Conservation (phyloP, 2,888 invertebrate genomes). For the Agrotis puta region DNA sequence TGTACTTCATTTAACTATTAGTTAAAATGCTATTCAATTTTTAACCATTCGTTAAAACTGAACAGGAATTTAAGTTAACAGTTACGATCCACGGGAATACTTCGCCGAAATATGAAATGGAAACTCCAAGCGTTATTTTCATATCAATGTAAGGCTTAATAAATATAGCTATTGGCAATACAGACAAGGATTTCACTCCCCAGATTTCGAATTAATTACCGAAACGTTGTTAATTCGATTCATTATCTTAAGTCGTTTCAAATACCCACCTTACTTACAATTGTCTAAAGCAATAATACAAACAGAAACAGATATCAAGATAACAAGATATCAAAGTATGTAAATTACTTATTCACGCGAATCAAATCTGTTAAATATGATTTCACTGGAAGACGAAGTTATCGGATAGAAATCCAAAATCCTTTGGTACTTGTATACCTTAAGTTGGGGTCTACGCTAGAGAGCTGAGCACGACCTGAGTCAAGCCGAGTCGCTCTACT, state of each 20-base stretch:
- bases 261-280: conserved; percentile 17
- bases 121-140: not conserved
- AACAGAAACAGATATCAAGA: conserved; percentile 22
- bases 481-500: no score
- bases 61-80: no score
- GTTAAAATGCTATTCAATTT: no score
- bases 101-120: not conserved
- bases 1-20: no score
- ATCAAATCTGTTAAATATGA: conserved; percentile 53
- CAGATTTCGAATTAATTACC: conserved; percentile 7
- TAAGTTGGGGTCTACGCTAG: no score
- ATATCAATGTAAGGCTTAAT: no score
- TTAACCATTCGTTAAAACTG: no score
- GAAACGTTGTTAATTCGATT: not conserved
- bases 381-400: conserved; percentile 49
- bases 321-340: no score
- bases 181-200: not conserved
- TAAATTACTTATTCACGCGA: conserved; percentile 50
- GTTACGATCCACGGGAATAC: no score
- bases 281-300: conserved; percentile 32
- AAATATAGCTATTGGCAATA: not conserved
- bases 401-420: conserved; percentile 43
- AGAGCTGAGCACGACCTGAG: no score
- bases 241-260: conserved; percentile 3
- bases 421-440: conserved; percentile 35